These are phyloP conservation scores for Cygnus olor DNA, from an alignment of 2,797 vertebrate genomes.

Conservation along the genomic window DNA sequence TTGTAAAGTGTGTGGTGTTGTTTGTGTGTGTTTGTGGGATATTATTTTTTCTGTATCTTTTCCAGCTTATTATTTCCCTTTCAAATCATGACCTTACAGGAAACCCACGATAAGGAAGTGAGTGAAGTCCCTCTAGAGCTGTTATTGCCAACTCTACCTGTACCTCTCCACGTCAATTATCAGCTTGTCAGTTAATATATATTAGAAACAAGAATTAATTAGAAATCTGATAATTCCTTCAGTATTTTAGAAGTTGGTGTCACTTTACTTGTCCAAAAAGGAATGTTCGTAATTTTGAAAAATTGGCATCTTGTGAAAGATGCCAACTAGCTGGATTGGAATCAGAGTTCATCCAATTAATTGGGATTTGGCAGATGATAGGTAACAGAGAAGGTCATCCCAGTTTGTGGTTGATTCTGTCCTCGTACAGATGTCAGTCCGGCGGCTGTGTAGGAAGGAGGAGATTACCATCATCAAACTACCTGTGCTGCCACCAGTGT, in stretches of 20 bases:
- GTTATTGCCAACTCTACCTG: neutral
- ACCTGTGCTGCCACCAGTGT: neutral
- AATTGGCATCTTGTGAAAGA: neutral
- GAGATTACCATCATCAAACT: neutral
- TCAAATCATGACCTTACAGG: neutral
- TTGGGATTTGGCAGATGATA: neutral
- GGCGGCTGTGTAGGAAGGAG: accelerated
- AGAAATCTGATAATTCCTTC: neutral
- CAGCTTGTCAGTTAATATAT: too few relatives aligned
- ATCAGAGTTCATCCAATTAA: neutral
- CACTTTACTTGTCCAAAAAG: neutral
- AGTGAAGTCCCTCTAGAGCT: neutral
- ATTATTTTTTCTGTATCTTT: neutral
- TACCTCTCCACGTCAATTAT: neutral
- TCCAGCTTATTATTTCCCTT: neutral
- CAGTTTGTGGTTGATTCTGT: neutral
- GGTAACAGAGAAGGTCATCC: neutral
- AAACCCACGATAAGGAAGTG: neutral
- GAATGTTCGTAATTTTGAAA: too few relatives aligned
- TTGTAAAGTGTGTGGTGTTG: neutral
- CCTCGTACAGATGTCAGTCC: neutral
- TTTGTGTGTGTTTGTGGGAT: neutral
- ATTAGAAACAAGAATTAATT: neutral
- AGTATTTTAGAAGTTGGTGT: neutral
- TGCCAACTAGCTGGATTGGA: neutral